Percentiles rank a stretch among this genome's conserved stretches.
phyloP scores from a whole-genome alignment of 1,140 invertebrate genomes.

The Bathynomus jamesi region DNA sequence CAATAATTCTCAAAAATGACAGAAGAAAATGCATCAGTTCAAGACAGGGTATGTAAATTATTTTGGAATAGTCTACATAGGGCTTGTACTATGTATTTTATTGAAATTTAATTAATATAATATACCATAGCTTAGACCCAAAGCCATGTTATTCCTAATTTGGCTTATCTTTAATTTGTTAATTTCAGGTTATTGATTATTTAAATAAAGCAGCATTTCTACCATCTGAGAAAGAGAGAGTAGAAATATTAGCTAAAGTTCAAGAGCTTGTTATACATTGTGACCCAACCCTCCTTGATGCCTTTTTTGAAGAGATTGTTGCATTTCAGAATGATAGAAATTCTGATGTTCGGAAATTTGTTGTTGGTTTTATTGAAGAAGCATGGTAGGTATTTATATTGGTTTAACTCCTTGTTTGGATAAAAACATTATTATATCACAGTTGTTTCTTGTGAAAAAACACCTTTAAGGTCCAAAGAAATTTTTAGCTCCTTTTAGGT shows the following conservation, averaged over 20 bases:
- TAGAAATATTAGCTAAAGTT: slow-evolving; percentile 64
- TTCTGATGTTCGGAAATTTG: slow-evolving; percentile 75
- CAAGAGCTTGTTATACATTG: slow-evolving; percentile 78
- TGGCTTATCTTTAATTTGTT: too few species aligned
- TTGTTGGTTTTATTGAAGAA: slow-evolving; percentile 91
- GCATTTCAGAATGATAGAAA: slow-evolving; percentile 77
- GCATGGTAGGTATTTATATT: slow-evolving; percentile 83
- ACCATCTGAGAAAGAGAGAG: slow-evolving; percentile 54
- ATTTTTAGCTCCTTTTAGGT: too few species aligned
- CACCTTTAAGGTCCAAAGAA: too few species aligned
- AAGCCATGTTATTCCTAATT: too few species aligned
- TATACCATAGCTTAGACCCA: too few species aligned
- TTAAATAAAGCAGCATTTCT: slow-evolving; percentile 65
- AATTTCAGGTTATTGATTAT: slow-evolving; percentile 71
- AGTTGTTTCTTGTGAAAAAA: too few species aligned
- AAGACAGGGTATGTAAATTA: background rate
- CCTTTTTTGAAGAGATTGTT: slow-evolving; percentile 81
- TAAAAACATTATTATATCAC: too few species aligned
- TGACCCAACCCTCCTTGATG: slow-evolving; percentile 69
- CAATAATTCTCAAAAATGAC: background rate
- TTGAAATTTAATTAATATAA: background rate
- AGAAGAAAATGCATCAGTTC: background rate
- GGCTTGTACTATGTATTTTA: background rate
- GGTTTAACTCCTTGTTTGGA: too few species aligned
- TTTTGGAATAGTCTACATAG: too few species aligned